Conservation (phyloP, 2,888 invertebrate species). For the Erebia aethiops region DNA sequence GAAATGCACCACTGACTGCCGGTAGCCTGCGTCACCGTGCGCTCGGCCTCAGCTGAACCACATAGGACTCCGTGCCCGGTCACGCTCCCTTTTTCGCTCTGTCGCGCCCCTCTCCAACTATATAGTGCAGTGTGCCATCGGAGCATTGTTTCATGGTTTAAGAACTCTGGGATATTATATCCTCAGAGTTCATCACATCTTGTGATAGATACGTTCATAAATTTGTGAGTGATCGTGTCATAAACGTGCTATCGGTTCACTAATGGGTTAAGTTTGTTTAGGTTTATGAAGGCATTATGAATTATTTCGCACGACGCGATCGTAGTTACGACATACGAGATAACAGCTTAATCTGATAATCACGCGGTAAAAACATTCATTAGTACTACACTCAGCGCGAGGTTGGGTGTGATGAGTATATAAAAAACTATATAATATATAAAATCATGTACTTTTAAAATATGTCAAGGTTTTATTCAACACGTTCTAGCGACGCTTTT, state of each 20-base stretch:
- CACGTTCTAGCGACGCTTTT: conserved; percentile 27
- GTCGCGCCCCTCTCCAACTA: conserved; percentile 43
- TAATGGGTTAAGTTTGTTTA: conserved; percentile 54
- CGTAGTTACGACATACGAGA: conserved; percentile 69
- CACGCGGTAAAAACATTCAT: conserved; percentile 73
- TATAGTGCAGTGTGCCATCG: conserved; percentile 66
- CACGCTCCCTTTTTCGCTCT: conserved; percentile 40
- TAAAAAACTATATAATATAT: conserved; percentile 15
- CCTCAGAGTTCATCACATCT: conserved; percentile 36
- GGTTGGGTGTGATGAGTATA: conserved; percentile 28
- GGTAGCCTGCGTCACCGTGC: conserved; percentile 47
- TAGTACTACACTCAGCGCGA: conserved; percentile 59
- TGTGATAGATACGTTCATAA: conserved; percentile 25
- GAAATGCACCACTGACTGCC: conserved; percentile 65
- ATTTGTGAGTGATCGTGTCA: conserved; percentile 32
- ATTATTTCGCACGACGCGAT: conserved; percentile 54
- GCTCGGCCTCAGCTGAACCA: conserved; percentile 45
- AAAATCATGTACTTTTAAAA: conserved; percentile 27
- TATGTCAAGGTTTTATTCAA: conserved; percentile 36
- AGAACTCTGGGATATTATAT: conserved; percentile 45
- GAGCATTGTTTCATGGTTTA: conserved; percentile 63
- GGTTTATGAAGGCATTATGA: conserved; percentile 48
- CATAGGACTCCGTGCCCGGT: conserved; percentile 39
- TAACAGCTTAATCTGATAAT: conserved; percentile 77
- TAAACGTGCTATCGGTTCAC: conserved; percentile 65